Evolutionary conservation across 2,113 vertebrate genomes (phyloP).

Genomic region (Lanius collurio): DNA sequence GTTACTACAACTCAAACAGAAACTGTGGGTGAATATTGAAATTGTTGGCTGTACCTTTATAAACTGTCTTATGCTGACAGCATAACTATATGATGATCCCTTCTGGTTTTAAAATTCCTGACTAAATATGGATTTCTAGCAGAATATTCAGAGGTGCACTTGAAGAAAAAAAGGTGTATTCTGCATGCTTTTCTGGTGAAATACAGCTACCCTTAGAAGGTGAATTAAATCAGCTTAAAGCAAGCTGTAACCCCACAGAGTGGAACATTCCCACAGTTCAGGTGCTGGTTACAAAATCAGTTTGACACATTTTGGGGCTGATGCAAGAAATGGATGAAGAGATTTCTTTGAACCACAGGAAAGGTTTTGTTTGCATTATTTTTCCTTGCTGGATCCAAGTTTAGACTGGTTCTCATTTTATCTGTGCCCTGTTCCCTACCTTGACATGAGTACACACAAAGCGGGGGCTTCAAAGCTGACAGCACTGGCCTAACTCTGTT

Average conservation of each 20-base stretch:
- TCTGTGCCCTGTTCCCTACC: constrained; percentile 15
- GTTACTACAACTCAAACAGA: neutral
- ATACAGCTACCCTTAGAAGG: neutral
- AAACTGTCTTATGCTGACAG: neutral
- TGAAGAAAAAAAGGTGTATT: neutral
- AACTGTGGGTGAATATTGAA: neutral
- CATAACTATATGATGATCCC: neutral
- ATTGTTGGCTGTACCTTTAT: neutral
- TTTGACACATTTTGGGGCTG: neutral
- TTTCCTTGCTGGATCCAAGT: constrained; percentile 10
- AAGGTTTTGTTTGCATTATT: constrained; percentile 11
- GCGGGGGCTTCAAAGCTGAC: constrained; percentile 47
- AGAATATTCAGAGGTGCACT: neutral
- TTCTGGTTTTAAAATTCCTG: neutral
- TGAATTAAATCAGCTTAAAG: neutral
- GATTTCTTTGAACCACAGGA: constrained; percentile 9
- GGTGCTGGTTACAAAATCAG: neutral
- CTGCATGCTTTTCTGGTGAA: neutral
- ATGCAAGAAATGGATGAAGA: neutral
- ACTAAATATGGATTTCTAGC: neutral
- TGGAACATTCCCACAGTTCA: neutral
- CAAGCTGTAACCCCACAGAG: neutral
- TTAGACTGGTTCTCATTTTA: constrained; percentile 39
- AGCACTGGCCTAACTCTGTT: constrained; percentile 5
- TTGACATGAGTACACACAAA: constrained; percentile 18